Conservation (phyloP, 1,140 invertebrate species). For the Lamellibrachia luymesi region DNA sequence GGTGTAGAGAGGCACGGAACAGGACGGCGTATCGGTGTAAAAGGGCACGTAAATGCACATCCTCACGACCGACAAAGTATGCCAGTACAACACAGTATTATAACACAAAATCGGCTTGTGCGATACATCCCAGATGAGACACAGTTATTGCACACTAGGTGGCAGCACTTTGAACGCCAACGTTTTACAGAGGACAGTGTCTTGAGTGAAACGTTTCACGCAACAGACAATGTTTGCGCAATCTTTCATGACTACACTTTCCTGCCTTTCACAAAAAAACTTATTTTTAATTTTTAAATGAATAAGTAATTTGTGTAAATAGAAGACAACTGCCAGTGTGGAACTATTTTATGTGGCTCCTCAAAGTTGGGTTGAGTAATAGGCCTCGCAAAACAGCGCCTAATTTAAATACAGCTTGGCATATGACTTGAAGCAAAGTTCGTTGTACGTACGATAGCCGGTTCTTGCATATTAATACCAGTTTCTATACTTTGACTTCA, state of each 20-base stretch:
- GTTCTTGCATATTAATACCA: no score
- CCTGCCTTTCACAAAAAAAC: neutral
- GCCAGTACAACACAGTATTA: neutral
- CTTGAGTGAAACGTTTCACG: neutral
- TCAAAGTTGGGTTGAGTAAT: neutral
- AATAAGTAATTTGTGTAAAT: neutral
- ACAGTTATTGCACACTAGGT: neutral
- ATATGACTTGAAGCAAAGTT: no score
- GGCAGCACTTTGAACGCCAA: neutral
- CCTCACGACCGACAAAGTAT: neutral
- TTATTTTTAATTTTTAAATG: neutral
- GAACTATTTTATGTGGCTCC: neutral
- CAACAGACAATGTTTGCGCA: neutral
- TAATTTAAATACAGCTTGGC: neutral
- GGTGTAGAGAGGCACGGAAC: neutral
- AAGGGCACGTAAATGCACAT: neutral
- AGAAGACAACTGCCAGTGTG: neutral
- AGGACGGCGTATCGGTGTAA: neutral
- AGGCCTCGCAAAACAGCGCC: no score
- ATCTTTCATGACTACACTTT: neutral
- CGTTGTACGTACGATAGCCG: no score
- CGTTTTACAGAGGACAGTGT: neutral
- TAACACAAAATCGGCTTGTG: neutral
- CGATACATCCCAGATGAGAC: neutral
- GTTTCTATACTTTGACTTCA: no score